Evolutionary conservation across 2,797 vertebrate species (phyloP).

Genomic region (Gallinago stenura): DNA sequence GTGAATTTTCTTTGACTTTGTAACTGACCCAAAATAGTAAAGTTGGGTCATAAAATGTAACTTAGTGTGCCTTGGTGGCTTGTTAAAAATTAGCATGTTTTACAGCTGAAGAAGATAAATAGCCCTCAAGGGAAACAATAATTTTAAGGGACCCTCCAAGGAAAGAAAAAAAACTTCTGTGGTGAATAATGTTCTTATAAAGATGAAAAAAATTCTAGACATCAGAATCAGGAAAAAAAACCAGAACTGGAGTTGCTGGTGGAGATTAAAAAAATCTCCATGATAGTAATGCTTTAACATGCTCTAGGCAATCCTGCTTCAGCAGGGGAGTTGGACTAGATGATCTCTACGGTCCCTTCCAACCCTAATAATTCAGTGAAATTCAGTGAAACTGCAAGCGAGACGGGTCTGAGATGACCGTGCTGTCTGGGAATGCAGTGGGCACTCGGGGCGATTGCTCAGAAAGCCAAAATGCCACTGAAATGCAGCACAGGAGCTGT

Average conservation of each 20-base stretch:
- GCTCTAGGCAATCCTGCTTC: no score
- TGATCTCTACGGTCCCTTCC: no score
- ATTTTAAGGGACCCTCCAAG: not conserved
- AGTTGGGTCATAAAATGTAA: not conserved
- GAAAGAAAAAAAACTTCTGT: not conserved
- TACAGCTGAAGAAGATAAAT: not conserved
- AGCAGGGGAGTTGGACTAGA: no score
- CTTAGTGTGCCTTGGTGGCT: not conserved
- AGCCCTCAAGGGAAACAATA: not conserved
- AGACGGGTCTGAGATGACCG: not conserved
- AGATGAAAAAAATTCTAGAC: not conserved
- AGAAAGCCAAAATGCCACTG: not conserved
- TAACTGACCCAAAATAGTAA: not conserved
- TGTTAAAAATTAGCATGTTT: not conserved
- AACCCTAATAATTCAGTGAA: no score
- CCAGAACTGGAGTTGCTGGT: not conserved
- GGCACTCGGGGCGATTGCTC: not conserved
- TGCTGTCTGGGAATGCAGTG: not conserved
- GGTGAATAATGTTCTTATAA: not conserved
- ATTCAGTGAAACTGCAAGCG: no score
- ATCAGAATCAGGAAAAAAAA: not conserved
- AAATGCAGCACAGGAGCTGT: fast-evolving
- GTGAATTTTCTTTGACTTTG: not conserved
- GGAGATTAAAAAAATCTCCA: not conserved
- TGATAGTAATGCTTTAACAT: not conserved